Base-by-base conservation (phyloP, 1,140 invertebrate species). In the Calliopsis andreniformis region DNA sequence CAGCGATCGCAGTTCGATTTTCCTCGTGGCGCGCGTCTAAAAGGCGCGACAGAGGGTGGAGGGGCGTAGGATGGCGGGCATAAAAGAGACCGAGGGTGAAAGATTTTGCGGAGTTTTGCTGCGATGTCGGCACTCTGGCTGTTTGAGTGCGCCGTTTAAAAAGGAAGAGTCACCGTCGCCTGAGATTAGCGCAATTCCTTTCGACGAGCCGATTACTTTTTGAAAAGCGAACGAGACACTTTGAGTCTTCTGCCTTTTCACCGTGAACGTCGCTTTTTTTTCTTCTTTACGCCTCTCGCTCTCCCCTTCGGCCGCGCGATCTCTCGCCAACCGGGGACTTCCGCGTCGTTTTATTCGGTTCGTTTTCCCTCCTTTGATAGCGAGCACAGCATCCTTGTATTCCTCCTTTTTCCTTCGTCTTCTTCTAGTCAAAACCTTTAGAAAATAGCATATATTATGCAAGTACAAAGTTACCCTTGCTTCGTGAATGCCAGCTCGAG, bases 191-290 rank as follows among this genome's bases (percentile, higher is more conserved):
- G 39, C 58, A 71, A 71, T 77, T 77, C 30, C 67, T 71, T 62
- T 53, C 58, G 39, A 62, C 45, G 56, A 28, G 71, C 51, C 71
- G 71, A 75, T 75, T 75, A 75, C 71, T 75, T 75, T 67, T 75
- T 75, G 39, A 75, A 75, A 75, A 75, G 71, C 51, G 71, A 58
- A 67, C 71, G 30, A 75, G 56, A 71, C 55, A 71, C 67, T 77
- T 77, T 71, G 71, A 67, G 62, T 35, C 47, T 18, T n/a, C 49
- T 61, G 39, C 75, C 67, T 55, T 62, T 61, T 71, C 56, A 71
- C 39, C 62, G 43, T 62, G 35, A 45, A 61, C 32, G 23, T 20
- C 1, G 55, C 53, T 35, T n/a, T 45, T 47, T 35, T 70, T 58
- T 14, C 2, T 25, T 56, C n/a, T 43, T 53, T 23, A 1, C 51